Base-by-base conservation (phyloP, 2,888 invertebrate species). In the Julus scanicus region DNA sequence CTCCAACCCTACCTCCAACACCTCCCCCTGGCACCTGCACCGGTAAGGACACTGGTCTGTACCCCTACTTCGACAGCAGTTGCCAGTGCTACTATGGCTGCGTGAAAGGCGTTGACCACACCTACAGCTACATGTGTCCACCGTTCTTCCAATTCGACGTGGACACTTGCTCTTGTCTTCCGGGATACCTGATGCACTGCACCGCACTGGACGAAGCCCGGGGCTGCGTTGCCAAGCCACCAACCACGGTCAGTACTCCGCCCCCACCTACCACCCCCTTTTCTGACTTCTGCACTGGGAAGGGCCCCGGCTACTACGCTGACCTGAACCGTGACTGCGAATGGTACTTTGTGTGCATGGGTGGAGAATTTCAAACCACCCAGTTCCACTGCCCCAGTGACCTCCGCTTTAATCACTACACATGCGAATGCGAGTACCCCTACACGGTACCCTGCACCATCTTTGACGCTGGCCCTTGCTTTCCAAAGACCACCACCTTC, bases 341-440 rank as follows among this genome's bases (percentile, higher is more conserved):
- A n/a, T 86, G 86, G 86, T 86, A 49, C 49, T 86, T 86, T 20
- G 86, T 86, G 86, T 86, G 86, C 49, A 37, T 49, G 48, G 40
- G 39, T 4, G 44, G 48, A 0, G 20, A 29, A 2, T 53, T 37
- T 15, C 48, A 40, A 3, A 49, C 86, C 48, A 17, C 9, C 49
- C 86, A 86, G 48, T 86, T 86, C 48, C 86, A 86, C 11, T 86
- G 86, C n/a, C 86, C 86, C 44, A 86, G 86, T n/a, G 48, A n/a
- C 17, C 86, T 86, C 17, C 39, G 86, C 20, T 86, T 86, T n/a
- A 86, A n/a, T 11, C 86, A 86, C 48, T 86, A 11, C 44, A 86
- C 86, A 11, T 86, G 86, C 48, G 40, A 86, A n/a, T 86, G 86
- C 48, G 86, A 86, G 40, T 86, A 86, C 48, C 86, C 86, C 29